Conservation (phyloP, 2,113 vertebrate species). For the Mormoops blainvillei region DNA sequence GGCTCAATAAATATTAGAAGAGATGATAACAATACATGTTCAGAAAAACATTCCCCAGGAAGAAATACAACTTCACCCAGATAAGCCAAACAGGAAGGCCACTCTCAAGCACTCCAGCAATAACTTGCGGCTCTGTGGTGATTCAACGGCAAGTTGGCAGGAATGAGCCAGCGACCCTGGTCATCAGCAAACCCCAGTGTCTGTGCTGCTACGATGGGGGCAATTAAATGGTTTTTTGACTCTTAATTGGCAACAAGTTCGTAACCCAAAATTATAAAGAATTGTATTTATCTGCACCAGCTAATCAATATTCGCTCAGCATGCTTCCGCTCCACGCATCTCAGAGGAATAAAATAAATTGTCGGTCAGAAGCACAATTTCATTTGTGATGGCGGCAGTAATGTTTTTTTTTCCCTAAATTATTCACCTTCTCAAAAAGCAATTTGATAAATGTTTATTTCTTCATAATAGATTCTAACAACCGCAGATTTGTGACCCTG, state of each 20-base stretch:
- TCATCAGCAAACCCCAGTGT: constrained; percentile 19
- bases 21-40: background rate
- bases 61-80: background rate
- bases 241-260: constrained; percentile 78
- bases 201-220: constrained; percentile 57
- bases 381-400: constrained; percentile 61
- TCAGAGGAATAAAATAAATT: constrained; percentile 77
- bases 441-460: constrained; percentile 83
- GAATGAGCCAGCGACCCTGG: background rate
- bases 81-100: background rate
- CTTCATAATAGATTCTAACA: constrained; percentile 78
- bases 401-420: constrained; percentile 70
- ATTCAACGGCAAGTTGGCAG: background rate
- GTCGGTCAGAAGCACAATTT: constrained; percentile 75
- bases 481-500: constrained; percentile 71
- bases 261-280: constrained; percentile 74
- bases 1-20: background rate
- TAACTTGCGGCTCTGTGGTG: background rate
- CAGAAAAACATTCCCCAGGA: background rate
- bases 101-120: background rate
- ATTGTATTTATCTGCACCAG: constrained; percentile 77
- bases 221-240: constrained; percentile 53
- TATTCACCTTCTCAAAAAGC: constrained; percentile 79
- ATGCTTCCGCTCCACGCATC: constrained; percentile 66
- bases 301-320: constrained; percentile 81